These are phyloP conservation scores for Darevskia mixta DNA, from an alignment of 2,797 vertebrate species.

Conservation along the genomic window DNA sequence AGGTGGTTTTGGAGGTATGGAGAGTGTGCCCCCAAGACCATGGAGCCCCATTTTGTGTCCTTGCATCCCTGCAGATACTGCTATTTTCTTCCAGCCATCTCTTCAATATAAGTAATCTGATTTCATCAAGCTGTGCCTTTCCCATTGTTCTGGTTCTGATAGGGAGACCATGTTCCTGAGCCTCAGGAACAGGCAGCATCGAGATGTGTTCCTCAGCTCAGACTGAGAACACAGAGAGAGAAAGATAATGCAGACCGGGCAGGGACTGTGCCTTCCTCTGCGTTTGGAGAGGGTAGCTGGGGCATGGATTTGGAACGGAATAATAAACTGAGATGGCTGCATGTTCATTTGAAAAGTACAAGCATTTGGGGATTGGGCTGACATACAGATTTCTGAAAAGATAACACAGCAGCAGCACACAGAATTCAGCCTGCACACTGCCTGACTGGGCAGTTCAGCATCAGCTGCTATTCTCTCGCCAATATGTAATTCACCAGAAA, in stretches of 20 bases:
- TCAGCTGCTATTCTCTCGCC: background rate
- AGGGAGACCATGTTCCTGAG: background rate
- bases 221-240: background rate
- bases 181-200: background rate
- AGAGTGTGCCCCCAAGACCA: too few species aligned
- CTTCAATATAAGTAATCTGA: background rate
- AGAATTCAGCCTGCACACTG: background rate
- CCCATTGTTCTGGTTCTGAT: background rate
- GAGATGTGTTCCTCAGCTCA: background rate
- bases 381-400: background rate
- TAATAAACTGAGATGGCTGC: background rate
- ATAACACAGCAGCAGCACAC: too few species aligned
- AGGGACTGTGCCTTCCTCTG: background rate
- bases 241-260: background rate
- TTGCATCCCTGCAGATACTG: background rate
- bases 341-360: background rate
- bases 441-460: background rate
- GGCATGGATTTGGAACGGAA: background rate
- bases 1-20: too few species aligned
- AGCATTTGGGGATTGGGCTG: too few species aligned
- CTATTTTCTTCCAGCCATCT: background rate
- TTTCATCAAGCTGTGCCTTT: background rate
- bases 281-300: background rate
- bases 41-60: background rate
- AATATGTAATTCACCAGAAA: background rate